Evolutionary conservation across 2,797 vertebrate genomes (phyloP).

Genomic region (Moxostoma hubbsi): DNA sequence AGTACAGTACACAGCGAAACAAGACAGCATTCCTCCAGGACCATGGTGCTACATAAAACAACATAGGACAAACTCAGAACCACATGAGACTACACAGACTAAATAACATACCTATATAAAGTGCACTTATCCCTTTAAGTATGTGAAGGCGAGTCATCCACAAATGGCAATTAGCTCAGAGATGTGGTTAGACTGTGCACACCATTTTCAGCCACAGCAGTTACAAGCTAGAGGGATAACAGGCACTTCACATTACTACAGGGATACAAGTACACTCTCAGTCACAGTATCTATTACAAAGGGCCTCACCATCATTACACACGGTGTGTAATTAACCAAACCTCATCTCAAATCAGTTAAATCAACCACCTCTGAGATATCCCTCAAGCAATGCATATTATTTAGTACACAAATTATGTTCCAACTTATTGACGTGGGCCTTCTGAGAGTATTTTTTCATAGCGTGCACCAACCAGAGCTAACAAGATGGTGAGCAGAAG

Average conservation of each 20-base stretch:
- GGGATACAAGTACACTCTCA: not conserved
- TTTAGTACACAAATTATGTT: not conserved
- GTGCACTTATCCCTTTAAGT: no score
- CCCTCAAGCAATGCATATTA: not conserved
- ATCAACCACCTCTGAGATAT: slow-evolving; percentile 3
- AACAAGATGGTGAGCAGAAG: slow-evolving; percentile 7
- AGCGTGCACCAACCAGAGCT: slow-evolving; percentile 10
- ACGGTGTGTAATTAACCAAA: slow-evolving; percentile 11
- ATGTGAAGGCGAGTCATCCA: no score
- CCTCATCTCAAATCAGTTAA: slow-evolving; percentile 11
- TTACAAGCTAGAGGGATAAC: slow-evolving; percentile 3
- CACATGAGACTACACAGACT: no score
- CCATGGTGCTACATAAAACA: no score
- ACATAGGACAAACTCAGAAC: no score
- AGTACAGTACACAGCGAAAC: no score
- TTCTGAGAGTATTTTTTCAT: not conserved
- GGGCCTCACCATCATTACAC: slow-evolving; percentile 30
- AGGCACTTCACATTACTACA: slow-evolving; percentile 16
- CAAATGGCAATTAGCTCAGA: not conserved
- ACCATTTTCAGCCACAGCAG: no score
- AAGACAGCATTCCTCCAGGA: no score
- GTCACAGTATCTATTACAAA: slow-evolving; percentile 33
- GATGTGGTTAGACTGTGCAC: slow-evolving; percentile 5
- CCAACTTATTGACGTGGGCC: slow-evolving; percentile 9
- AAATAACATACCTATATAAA: no score